Percentiles rank a stretch among this genome's conserved stretches.
Evolutionary conservation across 2,797 vertebrate genomes (phyloP).

Genomic region (Pantherophis alleghaniensis): DNA sequence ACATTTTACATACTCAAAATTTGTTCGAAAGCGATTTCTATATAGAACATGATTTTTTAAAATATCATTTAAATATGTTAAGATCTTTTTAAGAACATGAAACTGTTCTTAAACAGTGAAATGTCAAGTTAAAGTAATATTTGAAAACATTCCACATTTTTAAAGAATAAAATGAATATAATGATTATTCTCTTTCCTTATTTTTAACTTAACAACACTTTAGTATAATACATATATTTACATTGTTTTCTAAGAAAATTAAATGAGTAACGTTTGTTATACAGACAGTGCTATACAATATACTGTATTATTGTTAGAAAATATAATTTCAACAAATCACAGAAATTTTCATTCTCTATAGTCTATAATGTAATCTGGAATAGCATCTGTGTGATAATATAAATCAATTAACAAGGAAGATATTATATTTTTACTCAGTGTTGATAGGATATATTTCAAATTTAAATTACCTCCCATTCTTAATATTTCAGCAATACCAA

Average conservation of each 20-base stretch:
- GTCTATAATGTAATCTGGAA: constrained; percentile 62
- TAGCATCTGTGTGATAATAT: constrained; percentile 57
- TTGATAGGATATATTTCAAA: constrained; percentile 5
- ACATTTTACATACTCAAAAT: constrained; percentile 3
- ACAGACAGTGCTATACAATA: constrained; percentile 51
- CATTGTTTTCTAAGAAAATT: constrained; percentile 62
- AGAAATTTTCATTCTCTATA: constrained; percentile 57
- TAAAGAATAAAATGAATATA: constrained; percentile 43
- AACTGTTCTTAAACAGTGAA: neutral
- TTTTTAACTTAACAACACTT: constrained; percentile 52
- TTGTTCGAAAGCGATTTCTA: neutral
- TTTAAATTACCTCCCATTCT: neutral
- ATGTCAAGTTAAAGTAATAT: constrained; percentile 50
- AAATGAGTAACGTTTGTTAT: constrained; percentile 64
- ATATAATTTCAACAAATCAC: constrained; percentile 46
- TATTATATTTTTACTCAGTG: constrained; percentile 52
- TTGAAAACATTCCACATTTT: constrained; percentile 49
- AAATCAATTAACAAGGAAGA: constrained; percentile 44
- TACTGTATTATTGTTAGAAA: constrained; percentile 44
- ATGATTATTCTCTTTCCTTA: constrained; percentile 52
- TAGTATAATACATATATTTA: constrained; percentile 61
- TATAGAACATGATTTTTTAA: neutral
- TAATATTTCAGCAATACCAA: neutral
- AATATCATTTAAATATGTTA: neutral
- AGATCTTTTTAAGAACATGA: neutral